Evolutionary conservation across 2,797 vertebrate genomes (phyloP).

Genomic region (Pangasius mekongensis): DNA sequence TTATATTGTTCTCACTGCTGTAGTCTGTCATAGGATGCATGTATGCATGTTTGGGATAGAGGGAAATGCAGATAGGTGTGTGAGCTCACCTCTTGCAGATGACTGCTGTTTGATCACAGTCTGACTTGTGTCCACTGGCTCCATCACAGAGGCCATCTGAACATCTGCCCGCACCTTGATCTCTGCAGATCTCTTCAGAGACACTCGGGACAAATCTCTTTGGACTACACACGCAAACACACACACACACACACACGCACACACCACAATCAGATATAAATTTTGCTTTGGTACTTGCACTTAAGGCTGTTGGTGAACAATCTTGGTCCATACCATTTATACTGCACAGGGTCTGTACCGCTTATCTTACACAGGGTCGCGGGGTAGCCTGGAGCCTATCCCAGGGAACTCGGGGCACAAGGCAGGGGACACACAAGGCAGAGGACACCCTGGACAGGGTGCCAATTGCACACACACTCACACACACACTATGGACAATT

Average conservation of each 20-base stretch:
- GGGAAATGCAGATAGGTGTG: conserved; percentile 6
- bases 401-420: no score
- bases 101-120: conserved; percentile 53
- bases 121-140: conserved; percentile 44
- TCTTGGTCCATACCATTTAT: no score
- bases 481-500: no score
- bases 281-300: background rate
- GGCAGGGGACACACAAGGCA: no score
- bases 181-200: conserved; percentile 69
- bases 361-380: no score
- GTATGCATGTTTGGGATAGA: background rate
- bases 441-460: no score
- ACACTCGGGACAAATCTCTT: conserved; percentile 68
- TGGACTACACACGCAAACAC: conserved; percentile 65
- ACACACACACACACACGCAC: conserved; percentile 30
- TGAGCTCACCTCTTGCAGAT: conserved; percentile 59
- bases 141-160: conserved; percentile 58
- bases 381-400: no score
- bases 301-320: background rate
- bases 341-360: no score
- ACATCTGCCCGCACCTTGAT: conserved; percentile 61
- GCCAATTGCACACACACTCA: no score
- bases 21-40: background rate
- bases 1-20: background rate
- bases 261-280: background rate